phyloP scores from a whole-genome alignment of 2,113 vertebrate species.

The Tachuris rubrigastra region DNA sequence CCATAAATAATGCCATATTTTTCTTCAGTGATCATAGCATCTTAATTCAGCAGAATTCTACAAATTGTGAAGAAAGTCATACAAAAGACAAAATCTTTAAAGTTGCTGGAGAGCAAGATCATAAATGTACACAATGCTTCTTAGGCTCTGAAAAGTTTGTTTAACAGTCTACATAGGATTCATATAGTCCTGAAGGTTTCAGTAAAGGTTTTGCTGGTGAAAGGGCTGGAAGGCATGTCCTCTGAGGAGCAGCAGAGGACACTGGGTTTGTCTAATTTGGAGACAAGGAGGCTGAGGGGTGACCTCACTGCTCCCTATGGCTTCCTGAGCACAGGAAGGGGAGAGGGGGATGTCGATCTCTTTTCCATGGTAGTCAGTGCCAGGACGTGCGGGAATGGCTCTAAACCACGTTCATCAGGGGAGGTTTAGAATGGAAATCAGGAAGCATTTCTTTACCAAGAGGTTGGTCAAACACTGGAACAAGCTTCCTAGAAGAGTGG shows the following conservation, averaged over 20 bases:
- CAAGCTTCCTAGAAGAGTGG: not conserved
- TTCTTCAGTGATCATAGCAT: not conserved
- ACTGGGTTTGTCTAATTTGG: not conserved
- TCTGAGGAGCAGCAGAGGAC: not conserved
- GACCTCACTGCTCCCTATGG: not conserved
- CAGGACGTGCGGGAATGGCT: rapidly evolving
- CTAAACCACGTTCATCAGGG: rapidly evolving
- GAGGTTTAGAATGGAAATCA: not conserved
- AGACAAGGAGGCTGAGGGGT: not conserved
- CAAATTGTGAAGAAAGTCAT: not conserved
- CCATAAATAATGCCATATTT: not conserved
- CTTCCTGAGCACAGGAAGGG: not conserved
- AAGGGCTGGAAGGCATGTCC: not conserved
- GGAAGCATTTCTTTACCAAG: not conserved
- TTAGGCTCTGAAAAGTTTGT: not conserved
- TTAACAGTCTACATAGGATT: not conserved
- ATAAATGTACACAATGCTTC: not conserved
- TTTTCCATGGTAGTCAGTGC: not conserved
- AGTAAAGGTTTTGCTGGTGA: not conserved
- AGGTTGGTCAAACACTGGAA: not conserved
- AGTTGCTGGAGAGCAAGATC: not conserved
- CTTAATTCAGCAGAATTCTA: not conserved
- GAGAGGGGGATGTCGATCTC: not conserved
- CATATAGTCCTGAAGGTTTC: not conserved
- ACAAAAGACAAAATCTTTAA: not conserved